Conservation (phyloP, 2,113 vertebrate genomes). For the Setophaga coronata region DNA sequence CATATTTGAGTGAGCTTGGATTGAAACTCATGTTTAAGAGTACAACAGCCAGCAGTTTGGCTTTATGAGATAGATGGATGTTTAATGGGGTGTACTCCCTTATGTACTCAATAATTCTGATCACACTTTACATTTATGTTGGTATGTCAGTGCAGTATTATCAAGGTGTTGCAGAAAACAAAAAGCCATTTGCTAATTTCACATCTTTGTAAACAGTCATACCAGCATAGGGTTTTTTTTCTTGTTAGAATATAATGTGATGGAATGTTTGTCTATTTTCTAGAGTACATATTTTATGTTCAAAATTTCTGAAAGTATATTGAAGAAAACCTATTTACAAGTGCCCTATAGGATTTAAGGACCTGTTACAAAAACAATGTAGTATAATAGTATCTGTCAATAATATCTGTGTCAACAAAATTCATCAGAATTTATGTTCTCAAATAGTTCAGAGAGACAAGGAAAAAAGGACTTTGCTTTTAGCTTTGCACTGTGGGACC, state of each 20-base stretch:
- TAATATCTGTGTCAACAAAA: background rate
- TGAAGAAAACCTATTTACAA: background rate
- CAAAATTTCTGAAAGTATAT: background rate
- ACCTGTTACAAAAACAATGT: background rate
- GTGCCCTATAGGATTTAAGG: background rate
- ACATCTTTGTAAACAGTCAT: background rate
- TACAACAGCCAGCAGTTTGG: rapidly evolving
- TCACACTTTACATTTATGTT: background rate
- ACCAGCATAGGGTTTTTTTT: background rate
- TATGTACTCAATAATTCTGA: background rate
- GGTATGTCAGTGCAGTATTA: background rate
- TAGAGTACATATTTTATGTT: background rate
- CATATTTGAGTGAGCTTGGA: background rate
- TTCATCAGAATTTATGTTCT: background rate
- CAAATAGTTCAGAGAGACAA: background rate
- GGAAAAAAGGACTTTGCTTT: background rate
- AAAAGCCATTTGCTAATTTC: background rate
- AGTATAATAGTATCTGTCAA: background rate
- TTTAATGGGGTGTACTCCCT: rapidly evolving
- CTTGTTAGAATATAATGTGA: background rate
- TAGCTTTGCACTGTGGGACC: background rate
- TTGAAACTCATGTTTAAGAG: background rate
- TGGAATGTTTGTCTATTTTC: background rate
- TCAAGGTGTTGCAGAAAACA: background rate
- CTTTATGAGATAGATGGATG: background rate